Base-by-base conservation (phyloP, 2,113 vertebrate species). In the Columba janthina region DNA sequence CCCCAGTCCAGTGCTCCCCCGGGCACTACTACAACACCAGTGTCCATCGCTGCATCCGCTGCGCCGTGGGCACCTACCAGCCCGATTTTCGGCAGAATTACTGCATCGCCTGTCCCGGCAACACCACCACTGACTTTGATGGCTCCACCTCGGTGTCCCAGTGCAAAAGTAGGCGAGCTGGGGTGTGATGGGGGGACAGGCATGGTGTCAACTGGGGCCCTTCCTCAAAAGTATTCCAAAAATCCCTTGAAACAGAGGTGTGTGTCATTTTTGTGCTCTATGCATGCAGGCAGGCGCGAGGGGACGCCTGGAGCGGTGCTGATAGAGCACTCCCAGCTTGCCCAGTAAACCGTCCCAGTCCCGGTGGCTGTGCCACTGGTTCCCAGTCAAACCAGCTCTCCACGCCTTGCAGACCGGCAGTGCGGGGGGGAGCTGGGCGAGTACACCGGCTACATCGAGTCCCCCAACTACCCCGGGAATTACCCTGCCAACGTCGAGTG, bases 11-110 rank as follows among this genome's bases (percentile, higher is more conserved):
- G 90, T 99, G 99, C 92, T 99, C 99, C 60, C 99, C 99, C 0
- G 99, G 99, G 75, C 99, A 99, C 95, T 99, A 99, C 97, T 99
- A 99, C 97, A 99, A 99, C 97, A 99, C 98, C 6, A 98, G 98
- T 1, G 98, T 99, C 11, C 99, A 99, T 56, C 98, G 99, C 70
- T 99, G 99, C 67, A 99, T 99, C 97, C 99, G 99, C 97, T 99
- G 99, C 74, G 97, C 99, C 7, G 93, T 99, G 93, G 99, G 99
- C 53, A 99, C 99, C 85, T 99, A 99, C 95, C 99, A 99, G 97
- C 99, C 99, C 0, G 99, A 99, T 85, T 99, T 99, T 65, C 98
- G 99, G 22, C 99, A 99, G 98, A 99, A 99, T 94, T 99, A 99
- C 97, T 99, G 99, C 69, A 99, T 99, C 50, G 90, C 99, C 96